Percentiles rank a stretch among this genome's conserved stretches.
These are phyloP conservation scores for Thereva unica DNA, from an alignment of 2,888 invertebrate species.

Conservation along the genomic window DNA sequence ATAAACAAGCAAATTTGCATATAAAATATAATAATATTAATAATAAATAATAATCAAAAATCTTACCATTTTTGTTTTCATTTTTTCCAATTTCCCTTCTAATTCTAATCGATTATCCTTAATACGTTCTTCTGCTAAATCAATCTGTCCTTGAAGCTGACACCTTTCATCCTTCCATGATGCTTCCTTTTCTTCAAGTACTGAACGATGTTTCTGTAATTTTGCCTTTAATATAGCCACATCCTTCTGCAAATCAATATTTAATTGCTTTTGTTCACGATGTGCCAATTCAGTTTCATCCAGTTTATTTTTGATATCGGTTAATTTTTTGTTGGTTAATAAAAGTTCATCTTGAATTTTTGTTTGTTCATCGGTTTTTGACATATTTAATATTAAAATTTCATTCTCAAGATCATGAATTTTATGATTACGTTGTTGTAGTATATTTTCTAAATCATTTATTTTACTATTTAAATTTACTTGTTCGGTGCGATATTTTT, in stretches of 20 bases:
- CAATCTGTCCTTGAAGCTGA: slow-evolving; percentile 45
- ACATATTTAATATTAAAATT: not conserved
- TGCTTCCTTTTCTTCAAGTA: slow-evolving; percentile 44
- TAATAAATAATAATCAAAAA: not conserved
- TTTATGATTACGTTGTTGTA: slow-evolving; percentile 16
- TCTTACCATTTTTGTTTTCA: slow-evolving; percentile 83
- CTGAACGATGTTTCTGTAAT: slow-evolving; percentile 47
- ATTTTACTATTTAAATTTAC: slow-evolving; percentile 43
- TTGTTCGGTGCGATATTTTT: slow-evolving; percentile 40
- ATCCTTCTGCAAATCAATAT: slow-evolving; percentile 48
- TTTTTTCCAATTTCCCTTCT: slow-evolving; percentile 74
- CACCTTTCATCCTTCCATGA: slow-evolving; percentile 49
- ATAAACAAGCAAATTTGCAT: not conserved
- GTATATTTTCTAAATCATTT: slow-evolving; percentile 39
- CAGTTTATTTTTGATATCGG: slow-evolving; percentile 25
- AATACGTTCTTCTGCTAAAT: slow-evolving; percentile 49
- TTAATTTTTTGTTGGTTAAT: not conserved
- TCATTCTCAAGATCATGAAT: not conserved
- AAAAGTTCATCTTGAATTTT: not conserved
- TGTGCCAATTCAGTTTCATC: slow-evolving; percentile 22
- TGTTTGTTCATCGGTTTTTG: not conserved
- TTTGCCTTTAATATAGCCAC: slow-evolving; percentile 54
- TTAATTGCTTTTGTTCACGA: slow-evolving; percentile 36
- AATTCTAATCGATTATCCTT: slow-evolving; percentile 63
- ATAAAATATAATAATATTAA: slow-evolving; percentile 6